A percentile compares a stretch with the other conserved stretches of the same genome.
phyloP scores from a whole-genome alignment of 2,113 vertebrate species.

The Sinocyclocheilus anophthalmus region DNA sequence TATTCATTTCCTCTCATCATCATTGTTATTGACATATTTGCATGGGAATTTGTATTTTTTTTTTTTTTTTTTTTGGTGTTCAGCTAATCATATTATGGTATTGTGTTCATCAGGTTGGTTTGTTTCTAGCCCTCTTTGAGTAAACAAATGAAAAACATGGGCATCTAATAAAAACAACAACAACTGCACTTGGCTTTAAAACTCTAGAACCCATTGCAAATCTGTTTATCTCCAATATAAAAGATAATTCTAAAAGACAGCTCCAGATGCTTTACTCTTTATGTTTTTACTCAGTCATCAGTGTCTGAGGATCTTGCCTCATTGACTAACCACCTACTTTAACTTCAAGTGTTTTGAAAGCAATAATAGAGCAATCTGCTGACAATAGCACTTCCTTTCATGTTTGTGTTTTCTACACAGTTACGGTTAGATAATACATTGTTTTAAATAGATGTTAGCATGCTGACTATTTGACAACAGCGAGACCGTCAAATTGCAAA shows the following conservation, averaged over 20 bases:
- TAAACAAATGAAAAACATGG: neutral
- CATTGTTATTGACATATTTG: neutral
- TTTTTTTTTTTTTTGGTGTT: too few species aligned
- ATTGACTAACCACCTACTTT: neutral
- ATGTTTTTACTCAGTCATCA: neutral
- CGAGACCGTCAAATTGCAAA: neutral
- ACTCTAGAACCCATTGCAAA: too few species aligned
- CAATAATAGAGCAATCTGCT: neutral
- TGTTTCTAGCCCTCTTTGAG: neutral
- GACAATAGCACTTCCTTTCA: neutral
- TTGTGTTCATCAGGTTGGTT: too few species aligned
- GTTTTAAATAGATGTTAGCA: neutral
- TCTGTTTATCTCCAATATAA: neutral
- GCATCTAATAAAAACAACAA: too few species aligned
- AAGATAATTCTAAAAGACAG: neutral
- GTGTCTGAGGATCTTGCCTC: neutral
- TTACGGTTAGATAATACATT: neutral
- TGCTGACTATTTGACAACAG: neutral
- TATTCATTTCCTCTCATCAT: constrained; percentile 12
- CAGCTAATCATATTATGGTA: too few species aligned
- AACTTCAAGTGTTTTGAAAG: constrained; percentile 11
- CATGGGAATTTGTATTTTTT: neutral
- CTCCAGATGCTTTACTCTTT: neutral
- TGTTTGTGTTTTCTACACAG: neutral
- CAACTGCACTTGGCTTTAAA: too few species aligned